A percentile compares a stretch with the other conserved stretches of the same genome.
Conservation (phyloP, 2,113 vertebrate genomes). For the Merops nubicus region DNA sequence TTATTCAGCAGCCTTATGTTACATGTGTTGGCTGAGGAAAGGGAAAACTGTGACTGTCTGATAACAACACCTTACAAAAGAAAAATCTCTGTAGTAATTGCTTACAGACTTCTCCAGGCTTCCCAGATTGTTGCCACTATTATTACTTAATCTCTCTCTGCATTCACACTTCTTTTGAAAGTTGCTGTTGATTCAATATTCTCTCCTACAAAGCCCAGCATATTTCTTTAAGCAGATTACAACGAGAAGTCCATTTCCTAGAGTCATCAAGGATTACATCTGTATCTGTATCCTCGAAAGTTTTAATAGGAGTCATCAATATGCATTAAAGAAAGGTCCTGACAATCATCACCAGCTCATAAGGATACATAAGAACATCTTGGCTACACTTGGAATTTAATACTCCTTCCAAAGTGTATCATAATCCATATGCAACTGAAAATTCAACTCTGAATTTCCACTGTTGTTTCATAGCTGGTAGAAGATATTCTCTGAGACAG, state of each 20-base stretch:
- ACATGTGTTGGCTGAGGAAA: not conserved
- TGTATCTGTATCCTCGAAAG: not conserved
- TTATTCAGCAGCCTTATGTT: not conserved
- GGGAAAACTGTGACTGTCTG: not conserved
- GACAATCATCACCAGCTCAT: not conserved
- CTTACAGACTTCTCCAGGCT: not conserved
- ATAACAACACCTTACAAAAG: not conserved
- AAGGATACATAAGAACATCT: not conserved
- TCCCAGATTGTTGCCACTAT: not conserved
- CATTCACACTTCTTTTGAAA: not conserved
- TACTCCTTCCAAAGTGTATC: not conserved
- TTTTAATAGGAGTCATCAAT: not conserved
- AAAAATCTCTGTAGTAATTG: not conserved
- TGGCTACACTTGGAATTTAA: not conserved
- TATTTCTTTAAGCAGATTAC: not conserved
- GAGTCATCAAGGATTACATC: not conserved
- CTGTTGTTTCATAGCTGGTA: not conserved
- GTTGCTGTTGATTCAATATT: not conserved
- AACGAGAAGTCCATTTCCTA: not conserved
- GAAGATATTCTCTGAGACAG: not conserved
- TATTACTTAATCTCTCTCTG: not conserved
- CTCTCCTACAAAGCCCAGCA: not conserved
- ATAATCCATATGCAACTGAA: not conserved
- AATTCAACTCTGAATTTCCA: not conserved
- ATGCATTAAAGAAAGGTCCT: not conserved